These are phyloP conservation scores for Alaudala cheleensis DNA, from an alignment of 2,113 vertebrate species.

Conservation along the genomic window DNA sequence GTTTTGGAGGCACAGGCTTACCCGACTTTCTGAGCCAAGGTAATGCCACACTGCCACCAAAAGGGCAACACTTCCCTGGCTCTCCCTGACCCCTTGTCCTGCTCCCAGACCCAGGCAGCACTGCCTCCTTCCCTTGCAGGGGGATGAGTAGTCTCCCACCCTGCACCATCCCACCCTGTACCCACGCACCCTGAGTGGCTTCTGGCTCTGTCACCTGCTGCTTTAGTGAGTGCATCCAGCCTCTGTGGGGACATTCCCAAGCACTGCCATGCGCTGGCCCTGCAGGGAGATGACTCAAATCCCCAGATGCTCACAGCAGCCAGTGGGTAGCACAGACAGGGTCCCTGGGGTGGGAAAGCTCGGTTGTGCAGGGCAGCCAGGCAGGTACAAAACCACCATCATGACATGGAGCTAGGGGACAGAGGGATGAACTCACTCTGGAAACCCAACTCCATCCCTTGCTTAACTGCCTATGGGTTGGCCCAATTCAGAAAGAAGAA, in stretches of 20 bases:
- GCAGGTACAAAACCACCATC: background rate
- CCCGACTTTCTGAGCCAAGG: background rate
- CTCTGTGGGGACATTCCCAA: background rate
- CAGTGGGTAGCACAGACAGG: rapidly evolving
- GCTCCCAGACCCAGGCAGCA: background rate
- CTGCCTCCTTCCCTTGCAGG: background rate
- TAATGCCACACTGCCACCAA: conserved; percentile 59
- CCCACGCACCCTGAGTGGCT: background rate
- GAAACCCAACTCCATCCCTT: background rate
- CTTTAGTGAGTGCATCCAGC: background rate
- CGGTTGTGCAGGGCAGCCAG: rapidly evolving
- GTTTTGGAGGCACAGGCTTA: rapidly evolving
- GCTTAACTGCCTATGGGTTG: background rate
- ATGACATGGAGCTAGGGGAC: rapidly evolving
- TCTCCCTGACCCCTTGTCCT: background rate
- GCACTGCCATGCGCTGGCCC: background rate
- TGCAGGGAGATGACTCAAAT: background rate
- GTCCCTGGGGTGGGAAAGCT: background rate
- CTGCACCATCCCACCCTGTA: background rate
- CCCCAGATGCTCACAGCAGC: background rate
- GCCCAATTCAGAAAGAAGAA: background rate
- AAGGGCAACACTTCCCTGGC: background rate
- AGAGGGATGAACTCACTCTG: background rate
- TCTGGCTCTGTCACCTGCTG: background rate
- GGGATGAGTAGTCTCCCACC: background rate